A percentile compares a stretch with the other conserved stretches of the same genome.
Evolutionary conservation across 2,888 invertebrate species (phyloP).

Genomic region (Sesia apiformis): DNA sequence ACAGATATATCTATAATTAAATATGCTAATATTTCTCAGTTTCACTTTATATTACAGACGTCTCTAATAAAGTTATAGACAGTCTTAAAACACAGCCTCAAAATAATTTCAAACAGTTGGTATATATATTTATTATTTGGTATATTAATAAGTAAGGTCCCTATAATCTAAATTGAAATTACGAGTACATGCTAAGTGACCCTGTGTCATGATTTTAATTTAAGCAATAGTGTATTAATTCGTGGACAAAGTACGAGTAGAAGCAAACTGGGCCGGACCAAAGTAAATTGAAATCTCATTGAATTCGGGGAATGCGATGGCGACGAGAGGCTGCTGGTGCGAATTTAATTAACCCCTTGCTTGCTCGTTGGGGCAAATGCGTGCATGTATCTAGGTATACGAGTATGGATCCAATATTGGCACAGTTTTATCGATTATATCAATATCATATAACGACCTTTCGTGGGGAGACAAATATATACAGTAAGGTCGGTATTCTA

Average conservation of each 20-base stretch:
- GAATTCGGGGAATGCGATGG: conserved; percentile 68
- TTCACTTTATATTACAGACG: too few relatives aligned
- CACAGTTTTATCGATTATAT: not conserved
- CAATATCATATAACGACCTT: not conserved
- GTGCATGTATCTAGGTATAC: conserved; percentile 24
- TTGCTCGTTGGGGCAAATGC: conserved; percentile 53
- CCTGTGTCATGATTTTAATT: conserved; percentile 25
- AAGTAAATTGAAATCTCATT: conserved; percentile 74
- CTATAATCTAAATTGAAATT: not conserved
- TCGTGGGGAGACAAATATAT: not conserved
- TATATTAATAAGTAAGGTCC: too few relatives aligned
- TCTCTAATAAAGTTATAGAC: too few relatives aligned
- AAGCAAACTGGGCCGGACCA: conserved; percentile 49
- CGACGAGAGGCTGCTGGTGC: conserved; percentile 65
- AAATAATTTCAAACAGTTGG: too few relatives aligned
- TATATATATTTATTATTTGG: too few relatives aligned
- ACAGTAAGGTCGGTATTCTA: too few relatives aligned
- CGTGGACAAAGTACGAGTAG: conserved; percentile 35
- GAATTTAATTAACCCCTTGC: conserved; percentile 73
- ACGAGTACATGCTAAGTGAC: conserved; percentile 6
- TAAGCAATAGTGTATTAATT: conserved; percentile 45
- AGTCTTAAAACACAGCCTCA: too few relatives aligned
- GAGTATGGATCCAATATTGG: conserved; percentile 7
- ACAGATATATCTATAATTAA: too few relatives aligned
- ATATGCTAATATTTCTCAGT: too few relatives aligned